phyloP scores from a whole-genome alignment of 2,113 vertebrate species.

The Silurus asotus region DNA sequence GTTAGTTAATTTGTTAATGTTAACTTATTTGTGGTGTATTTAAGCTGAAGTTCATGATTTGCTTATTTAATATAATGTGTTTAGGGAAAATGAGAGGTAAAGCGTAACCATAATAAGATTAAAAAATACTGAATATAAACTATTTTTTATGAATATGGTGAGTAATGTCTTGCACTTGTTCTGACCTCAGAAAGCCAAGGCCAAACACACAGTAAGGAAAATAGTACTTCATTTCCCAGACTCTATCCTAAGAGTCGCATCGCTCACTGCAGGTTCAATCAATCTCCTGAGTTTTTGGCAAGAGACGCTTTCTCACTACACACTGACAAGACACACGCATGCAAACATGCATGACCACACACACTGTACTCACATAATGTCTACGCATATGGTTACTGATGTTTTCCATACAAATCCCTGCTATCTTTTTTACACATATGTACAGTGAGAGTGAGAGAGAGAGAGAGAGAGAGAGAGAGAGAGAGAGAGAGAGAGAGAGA shows the following conservation, averaged over 20 bases:
- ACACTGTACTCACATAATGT: conserved; percentile 6
- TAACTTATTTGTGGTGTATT: not conserved
- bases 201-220: conserved; percentile 50
- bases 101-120: not conserved
- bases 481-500: not conserved
- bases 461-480: not conserved
- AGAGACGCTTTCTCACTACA: conserved; percentile 10
- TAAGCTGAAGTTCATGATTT: not conserved
- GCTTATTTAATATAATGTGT: not conserved
- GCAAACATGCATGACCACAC: conserved; percentile 5
- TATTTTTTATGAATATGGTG: conserved; percentile 12
- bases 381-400: conserved; percentile 15
- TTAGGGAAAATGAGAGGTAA: not conserved
- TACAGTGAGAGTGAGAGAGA: not conserved
- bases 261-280: conserved; percentile 45
- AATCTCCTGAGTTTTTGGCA: conserved; percentile 49
- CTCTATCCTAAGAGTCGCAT: conserved; percentile 49
- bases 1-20: not conserved
- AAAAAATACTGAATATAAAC: not conserved
- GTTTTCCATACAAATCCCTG: conserved; percentile 15
- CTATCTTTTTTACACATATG: conserved; percentile 29
- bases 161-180: conserved; percentile 49
- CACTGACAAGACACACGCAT: conserved; percentile 19
- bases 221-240: conserved; percentile 51
- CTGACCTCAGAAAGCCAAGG: conserved; percentile 47